These are phyloP conservation scores for Chionoecetes opilio DNA, from an alignment of 1,140 invertebrate species.

Conservation along the genomic window DNA sequence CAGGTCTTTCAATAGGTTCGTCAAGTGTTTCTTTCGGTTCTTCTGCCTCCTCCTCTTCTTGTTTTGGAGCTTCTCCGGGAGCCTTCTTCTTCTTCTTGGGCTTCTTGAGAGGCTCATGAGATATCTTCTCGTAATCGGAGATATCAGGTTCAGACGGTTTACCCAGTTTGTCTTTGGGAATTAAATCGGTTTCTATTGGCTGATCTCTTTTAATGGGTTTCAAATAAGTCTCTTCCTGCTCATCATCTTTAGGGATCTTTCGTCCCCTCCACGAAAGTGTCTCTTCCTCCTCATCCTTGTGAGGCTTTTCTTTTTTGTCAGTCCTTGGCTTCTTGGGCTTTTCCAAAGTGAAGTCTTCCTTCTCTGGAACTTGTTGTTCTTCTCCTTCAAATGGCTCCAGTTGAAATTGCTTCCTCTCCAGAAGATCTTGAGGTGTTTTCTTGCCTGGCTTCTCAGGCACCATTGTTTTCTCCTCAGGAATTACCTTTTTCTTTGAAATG, in stretches of 20 bases:
- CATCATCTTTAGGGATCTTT: no score
- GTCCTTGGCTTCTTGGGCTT: constrained; percentile 61
- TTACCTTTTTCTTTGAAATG: constrained; percentile 70
- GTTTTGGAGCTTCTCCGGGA: not conserved
- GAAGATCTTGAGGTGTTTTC: constrained; percentile 56
- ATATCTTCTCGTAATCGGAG: no score
- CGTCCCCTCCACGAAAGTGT: no score
- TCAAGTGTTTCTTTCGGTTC: constrained; percentile 7
- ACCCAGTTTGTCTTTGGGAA: no score
- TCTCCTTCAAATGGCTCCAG: constrained; percentile 59
- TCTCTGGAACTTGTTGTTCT: constrained; percentile 60
- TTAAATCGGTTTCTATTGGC: no score
- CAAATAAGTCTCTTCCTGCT: no score
- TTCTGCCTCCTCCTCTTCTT: constrained; percentile 18
- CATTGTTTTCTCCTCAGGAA: constrained; percentile 60
- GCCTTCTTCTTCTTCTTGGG: constrained; percentile 82
- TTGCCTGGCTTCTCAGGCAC: constrained; percentile 57
- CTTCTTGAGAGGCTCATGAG: constrained; percentile 83
- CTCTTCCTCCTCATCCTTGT: no score
- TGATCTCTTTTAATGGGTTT: no score
- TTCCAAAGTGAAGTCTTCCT: constrained; percentile 51
- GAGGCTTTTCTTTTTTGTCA: constrained; percentile 82
- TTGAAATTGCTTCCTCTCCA: constrained; percentile 61
- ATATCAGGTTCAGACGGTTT: no score
- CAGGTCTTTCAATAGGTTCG: constrained; percentile 3